These are phyloP conservation scores for Urocynchramus pylzowi DNA, from an alignment of 2,113 vertebrate genomes.

Conservation along the genomic window DNA sequence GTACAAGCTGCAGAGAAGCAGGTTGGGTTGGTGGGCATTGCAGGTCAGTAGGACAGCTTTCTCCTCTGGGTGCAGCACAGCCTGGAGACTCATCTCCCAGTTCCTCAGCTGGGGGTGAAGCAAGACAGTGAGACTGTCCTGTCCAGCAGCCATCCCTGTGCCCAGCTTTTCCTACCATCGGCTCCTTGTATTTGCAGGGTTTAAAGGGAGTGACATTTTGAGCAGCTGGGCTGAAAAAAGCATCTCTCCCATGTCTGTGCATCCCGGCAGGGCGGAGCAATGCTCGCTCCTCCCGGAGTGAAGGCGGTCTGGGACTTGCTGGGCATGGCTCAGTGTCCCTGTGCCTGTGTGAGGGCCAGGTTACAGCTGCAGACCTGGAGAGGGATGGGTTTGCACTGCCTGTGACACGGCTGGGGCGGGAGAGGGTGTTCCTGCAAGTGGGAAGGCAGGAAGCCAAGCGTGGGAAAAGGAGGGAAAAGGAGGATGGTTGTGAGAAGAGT, in stretches of 20 bases:
- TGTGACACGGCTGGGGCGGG: fast-evolving
- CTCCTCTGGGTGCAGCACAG: background rate
- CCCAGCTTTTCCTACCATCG: background rate
- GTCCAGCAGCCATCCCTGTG: background rate
- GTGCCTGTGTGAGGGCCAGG: background rate
- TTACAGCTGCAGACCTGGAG: background rate
- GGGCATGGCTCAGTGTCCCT: fast-evolving
- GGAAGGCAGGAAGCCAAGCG: conserved; percentile 39
- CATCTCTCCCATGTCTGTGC: background rate
- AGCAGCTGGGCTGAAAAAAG: background rate
- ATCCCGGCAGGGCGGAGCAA: background rate
- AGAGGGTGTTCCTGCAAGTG: conserved; percentile 3
- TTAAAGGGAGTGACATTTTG: background rate
- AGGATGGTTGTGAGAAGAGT: conserved; percentile 25
- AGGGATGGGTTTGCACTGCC: background rate
- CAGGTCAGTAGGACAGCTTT: background rate
- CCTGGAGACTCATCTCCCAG: background rate
- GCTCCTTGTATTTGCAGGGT: background rate
- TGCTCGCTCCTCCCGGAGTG: fast-evolving
- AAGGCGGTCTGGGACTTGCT: fast-evolving
- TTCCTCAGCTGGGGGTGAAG: background rate
- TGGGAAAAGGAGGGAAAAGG: conserved; percentile 42
- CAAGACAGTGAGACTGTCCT: background rate
- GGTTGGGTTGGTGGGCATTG: background rate
- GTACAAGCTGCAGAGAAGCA: background rate